Conservation (phyloP, 2,797 vertebrate species). For the Novumbra hubbsi region DNA sequence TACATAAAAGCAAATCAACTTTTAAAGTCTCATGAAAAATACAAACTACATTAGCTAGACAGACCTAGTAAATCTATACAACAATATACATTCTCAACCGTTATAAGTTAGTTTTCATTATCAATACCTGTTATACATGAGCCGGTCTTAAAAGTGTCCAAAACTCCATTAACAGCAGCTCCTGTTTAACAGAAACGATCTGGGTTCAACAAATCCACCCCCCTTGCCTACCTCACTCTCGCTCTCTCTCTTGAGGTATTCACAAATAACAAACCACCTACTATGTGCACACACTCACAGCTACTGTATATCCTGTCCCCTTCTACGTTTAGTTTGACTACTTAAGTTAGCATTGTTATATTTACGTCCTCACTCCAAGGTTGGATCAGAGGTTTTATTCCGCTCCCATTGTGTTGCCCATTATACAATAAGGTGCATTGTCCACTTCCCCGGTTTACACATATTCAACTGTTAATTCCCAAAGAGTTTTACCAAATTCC, state of each 20-base stretch:
- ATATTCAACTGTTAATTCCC: background rate
- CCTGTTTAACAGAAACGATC: background rate
- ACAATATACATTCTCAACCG: background rate
- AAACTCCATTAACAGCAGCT: background rate
- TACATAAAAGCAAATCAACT: background rate
- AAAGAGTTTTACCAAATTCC: background rate
- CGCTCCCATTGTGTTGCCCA: background rate
- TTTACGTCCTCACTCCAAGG: background rate
- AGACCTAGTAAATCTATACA: background rate
- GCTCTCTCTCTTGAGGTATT: background rate
- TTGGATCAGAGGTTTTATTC: background rate
- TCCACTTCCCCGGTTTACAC: background rate
- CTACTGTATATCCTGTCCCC: background rate
- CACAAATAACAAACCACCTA: slow-evolving; percentile 18
- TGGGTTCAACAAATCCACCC: background rate
- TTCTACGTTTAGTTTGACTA: background rate
- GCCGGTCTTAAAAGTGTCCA: slow-evolving; percentile 41
- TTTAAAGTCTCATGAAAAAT: background rate
- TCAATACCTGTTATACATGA: slow-evolving; percentile 16
- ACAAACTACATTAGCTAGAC: background rate
- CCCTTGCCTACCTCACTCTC: background rate
- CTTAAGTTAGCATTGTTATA: background rate
- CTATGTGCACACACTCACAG: background rate
- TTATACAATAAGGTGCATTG: background rate
- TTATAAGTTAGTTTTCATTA: background rate